Percentiles rank a stretch among this genome's conserved stretches.
These are phyloP conservation scores for Acipenser ruthenus DNA, from an alignment of 2,797 vertebrate genomes.

Conservation along the genomic window DNA sequence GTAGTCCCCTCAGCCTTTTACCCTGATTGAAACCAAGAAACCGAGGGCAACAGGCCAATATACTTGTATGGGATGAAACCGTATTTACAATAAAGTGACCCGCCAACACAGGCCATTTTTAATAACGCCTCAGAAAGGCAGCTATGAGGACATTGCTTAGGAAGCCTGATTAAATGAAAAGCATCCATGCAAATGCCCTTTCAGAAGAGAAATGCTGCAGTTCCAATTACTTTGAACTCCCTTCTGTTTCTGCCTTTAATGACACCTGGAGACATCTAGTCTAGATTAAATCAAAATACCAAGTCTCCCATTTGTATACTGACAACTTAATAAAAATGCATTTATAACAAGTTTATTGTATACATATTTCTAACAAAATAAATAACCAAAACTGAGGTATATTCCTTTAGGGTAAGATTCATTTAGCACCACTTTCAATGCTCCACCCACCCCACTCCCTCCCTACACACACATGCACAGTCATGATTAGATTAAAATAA, in stretches of 20 bases:
- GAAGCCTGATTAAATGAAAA: conserved; percentile 1
- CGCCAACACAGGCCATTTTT: neutral
- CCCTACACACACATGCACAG: too few relatives aligned
- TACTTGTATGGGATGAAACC: neutral
- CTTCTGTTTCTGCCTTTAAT: neutral
- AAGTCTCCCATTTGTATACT: neutral
- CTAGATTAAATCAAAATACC: conserved; percentile 2
- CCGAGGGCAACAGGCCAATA: neutral
- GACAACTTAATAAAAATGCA: too few relatives aligned
- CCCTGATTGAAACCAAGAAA: too few relatives aligned
- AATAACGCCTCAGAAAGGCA: neutral
- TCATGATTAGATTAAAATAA: too few relatives aligned
- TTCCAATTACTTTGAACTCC: neutral
- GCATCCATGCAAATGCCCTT: conserved; percentile 2
- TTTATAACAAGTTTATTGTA: too few relatives aligned
- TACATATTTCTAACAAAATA: too few relatives aligned
- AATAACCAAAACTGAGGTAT: too few relatives aligned
- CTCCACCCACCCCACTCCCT: too few relatives aligned
- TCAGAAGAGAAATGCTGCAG: neutral
- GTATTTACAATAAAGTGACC: neutral
- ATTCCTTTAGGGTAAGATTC: too few relatives aligned
- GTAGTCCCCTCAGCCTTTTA: too few relatives aligned
- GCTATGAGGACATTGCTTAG: neutral
- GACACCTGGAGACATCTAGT: neutral
- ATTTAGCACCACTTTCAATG: too few relatives aligned